Conservation (phyloP, 2,888 invertebrate species). For the Philhelius pedissequus region DNA sequence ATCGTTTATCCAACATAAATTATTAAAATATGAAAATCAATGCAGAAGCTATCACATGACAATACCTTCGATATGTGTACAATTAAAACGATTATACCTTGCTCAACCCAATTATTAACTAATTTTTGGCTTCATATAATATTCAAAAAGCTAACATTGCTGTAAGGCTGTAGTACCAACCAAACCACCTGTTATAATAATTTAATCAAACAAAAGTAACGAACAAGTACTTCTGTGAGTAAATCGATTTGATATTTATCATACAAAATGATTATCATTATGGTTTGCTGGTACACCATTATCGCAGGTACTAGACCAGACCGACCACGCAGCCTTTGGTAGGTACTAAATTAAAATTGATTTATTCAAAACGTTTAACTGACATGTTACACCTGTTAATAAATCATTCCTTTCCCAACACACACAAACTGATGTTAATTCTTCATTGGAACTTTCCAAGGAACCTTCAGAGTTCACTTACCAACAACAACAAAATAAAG, state of each 20-base stretch:
- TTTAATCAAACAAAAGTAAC: neutral
- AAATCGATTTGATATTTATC: slow-evolving; percentile 64
- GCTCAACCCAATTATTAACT: neutral
- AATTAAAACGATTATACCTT: neutral
- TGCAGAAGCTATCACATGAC: neutral
- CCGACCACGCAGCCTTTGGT: slow-evolving; percentile 14
- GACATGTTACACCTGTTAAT: slow-evolving; percentile 67
- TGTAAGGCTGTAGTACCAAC: neutral
- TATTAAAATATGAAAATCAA: neutral
- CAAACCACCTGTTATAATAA: slow-evolving; percentile 31
- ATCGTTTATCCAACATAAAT: neutral
- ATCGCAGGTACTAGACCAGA: too few species aligned
- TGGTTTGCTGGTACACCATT: slow-evolving; percentile 5
- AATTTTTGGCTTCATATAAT: neutral
- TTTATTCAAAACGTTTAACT: slow-evolving; percentile 64
- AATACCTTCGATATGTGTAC: neutral
- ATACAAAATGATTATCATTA: slow-evolving; percentile 61
- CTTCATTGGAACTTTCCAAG: neutral
- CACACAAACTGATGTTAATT: neutral
- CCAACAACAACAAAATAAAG: neutral
- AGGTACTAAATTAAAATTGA: slow-evolving; percentile 63
- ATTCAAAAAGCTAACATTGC: neutral
- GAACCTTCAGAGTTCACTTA: neutral
- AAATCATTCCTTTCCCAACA: slow-evolving; percentile 59
- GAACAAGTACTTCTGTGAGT: neutral